Conservation (phyloP, 2,888 invertebrate genomes). For the Lasioglossum marginatum region DNA sequence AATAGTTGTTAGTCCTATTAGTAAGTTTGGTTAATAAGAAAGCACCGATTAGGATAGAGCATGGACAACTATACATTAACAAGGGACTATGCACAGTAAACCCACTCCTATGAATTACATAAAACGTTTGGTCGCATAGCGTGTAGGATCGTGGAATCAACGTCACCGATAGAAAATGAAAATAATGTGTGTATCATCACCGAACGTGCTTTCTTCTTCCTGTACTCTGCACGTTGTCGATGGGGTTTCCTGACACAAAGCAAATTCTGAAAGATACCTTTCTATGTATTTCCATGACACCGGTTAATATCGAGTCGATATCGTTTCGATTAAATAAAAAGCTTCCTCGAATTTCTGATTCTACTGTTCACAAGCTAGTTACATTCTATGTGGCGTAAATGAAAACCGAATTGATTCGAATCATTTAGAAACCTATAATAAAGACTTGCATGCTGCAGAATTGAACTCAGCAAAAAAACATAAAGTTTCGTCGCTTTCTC, state of each 20-base stretch:
- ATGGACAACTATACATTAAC: not conserved
- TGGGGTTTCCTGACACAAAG: slow-evolving; percentile 78
- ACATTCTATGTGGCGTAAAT: not conserved
- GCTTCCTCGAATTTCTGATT: slow-evolving; percentile 23
- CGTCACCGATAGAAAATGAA: slow-evolving; percentile 70
- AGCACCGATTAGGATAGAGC: not conserved
- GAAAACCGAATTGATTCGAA: slow-evolving; percentile 19
- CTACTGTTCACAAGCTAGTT: not conserved
- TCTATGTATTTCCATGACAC: slow-evolving; percentile 47
- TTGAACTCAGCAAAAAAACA: not conserved
- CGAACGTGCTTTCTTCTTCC: slow-evolving; percentile 79
- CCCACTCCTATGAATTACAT: not conserved
- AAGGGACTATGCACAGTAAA: slow-evolving; percentile 17
- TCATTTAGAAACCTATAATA: not conserved
- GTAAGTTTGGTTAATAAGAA: slow-evolving; percentile 6
- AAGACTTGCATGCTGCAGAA: slow-evolving; percentile 5
- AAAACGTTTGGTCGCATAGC: slow-evolving; percentile 8
- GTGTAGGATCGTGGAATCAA: slow-evolving; percentile 26
- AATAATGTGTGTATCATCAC: slow-evolving; percentile 73
- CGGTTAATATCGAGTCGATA: slow-evolving; percentile 3
- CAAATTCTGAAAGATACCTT: slow-evolving; percentile 81
- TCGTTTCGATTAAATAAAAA: slow-evolving; percentile 6
- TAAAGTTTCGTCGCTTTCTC: not conserved
- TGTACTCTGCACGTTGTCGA: slow-evolving; percentile 75
- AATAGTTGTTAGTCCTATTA: not conserved